Evolutionary conservation across 2,113 vertebrate genomes (phyloP).

Genomic region (Myocastor coypus): DNA sequence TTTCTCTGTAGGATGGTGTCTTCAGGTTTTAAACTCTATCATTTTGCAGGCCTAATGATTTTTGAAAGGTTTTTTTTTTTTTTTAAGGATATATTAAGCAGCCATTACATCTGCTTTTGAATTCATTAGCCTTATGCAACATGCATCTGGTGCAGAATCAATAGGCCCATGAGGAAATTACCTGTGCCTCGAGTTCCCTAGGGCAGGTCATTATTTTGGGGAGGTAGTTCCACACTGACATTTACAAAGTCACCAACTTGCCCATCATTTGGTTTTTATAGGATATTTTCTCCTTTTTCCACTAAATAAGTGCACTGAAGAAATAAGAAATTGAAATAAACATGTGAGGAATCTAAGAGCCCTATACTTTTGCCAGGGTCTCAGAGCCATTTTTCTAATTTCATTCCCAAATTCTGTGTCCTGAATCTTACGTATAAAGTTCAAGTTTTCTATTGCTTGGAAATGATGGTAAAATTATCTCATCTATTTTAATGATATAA

Average conservation of each 20-base stretch:
- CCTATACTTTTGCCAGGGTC: background rate
- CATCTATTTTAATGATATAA: background rate
- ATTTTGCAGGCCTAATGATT: slow-evolving; percentile 64
- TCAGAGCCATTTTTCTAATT: background rate
- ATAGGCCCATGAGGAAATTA: slow-evolving; percentile 32
- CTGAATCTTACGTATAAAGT: slow-evolving; percentile 1
- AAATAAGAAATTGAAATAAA: background rate
- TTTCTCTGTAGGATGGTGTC: slow-evolving; percentile 44
- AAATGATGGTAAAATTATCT: slow-evolving; percentile 46
- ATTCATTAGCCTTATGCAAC: slow-evolving; percentile 53
- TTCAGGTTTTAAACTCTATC: slow-evolving; percentile 38
- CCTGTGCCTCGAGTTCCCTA: background rate
- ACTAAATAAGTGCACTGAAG: background rate
- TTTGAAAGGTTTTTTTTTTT: slow-evolving; percentile 71
- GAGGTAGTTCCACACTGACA: background rate
- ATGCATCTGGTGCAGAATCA: slow-evolving; percentile 60
- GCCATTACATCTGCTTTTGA: slow-evolving; percentile 71
- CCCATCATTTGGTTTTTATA: background rate
- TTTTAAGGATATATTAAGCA: slow-evolving; percentile 67
- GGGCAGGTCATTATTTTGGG: slow-evolving; percentile 16
- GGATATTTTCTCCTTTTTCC: background rate
- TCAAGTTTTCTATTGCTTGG: slow-evolving; percentile 25
- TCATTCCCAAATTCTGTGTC: background rate
- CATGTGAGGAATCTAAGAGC: background rate
- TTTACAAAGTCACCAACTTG: background rate